Conservation (phyloP, 2,888 invertebrate genomes). For the Plutella xylostella region DNA sequence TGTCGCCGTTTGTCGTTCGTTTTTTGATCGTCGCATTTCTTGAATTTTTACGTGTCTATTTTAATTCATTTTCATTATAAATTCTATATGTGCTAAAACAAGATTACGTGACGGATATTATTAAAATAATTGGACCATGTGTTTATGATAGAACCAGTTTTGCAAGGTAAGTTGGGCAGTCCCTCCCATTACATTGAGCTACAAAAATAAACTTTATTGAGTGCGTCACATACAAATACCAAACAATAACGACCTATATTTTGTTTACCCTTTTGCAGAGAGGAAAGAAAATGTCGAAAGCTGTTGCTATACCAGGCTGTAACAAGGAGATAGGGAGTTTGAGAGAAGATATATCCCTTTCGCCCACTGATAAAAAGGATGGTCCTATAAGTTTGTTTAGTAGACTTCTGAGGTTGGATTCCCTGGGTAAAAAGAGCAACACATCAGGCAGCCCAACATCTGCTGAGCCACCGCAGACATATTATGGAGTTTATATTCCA, state of each 20-base stretch:
- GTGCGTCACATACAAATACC: constrained; percentile 61
- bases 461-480: constrained; percentile 40
- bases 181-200: constrained; percentile 18
- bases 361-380: constrained; percentile 50
- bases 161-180: constrained; percentile 29
- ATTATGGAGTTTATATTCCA: constrained; percentile 66
- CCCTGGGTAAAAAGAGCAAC: constrained; percentile 36
- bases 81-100: constrained; percentile 29
- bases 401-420: constrained; percentile 48
- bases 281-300: constrained; percentile 54
- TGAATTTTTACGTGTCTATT: not conserved
- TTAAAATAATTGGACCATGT: constrained; percentile 26
- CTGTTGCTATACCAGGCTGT: constrained; percentile 50
- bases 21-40: not conserved
- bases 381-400: constrained; percentile 50
- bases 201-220: constrained; percentile 48
- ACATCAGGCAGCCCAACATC: constrained; percentile 35
- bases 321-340: constrained; percentile 47
- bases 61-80: not conserved
- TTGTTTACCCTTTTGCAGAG: constrained; percentile 52
- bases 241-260: too few relatives aligned
- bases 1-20: not conserved
- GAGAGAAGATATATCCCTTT: constrained; percentile 47
- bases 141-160: constrained; percentile 42
- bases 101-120: not conserved